Evolutionary conservation across 2,113 vertebrate genomes (phyloP), one percentile per base, ranked within the genome.

Genomic region (Loxodonta africana): DNA sequence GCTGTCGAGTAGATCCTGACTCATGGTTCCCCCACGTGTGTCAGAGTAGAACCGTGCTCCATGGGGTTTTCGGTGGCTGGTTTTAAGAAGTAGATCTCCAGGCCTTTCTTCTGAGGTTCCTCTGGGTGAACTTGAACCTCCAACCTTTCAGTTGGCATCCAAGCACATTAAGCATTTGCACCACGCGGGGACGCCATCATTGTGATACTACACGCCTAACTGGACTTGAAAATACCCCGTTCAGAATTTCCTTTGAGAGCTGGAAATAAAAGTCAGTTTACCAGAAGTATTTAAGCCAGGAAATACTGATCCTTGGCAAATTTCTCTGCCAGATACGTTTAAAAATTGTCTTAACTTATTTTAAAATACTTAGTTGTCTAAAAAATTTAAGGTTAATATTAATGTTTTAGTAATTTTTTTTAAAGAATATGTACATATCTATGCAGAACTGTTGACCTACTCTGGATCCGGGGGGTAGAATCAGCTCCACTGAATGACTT

Each of bases 381-480:
- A 95, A 48, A 84, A 93, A 84, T 93, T 94, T 37, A 84, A 81
- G 6, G 63, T 23, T 65, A 85, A 77, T 94, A 85, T 87, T 94
- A 77, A 69, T 84, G 21, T 88, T 62, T 93, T 84, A 5, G 26
- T 73, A 60, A 73, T 88, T 63, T 46, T 95, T 91, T 48, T 48
- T 48, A 48, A 53, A 53, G 12, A 53, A 57, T 17, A 57, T 57
- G 15, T 90, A 78, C 65, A 2, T 81, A 53, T 67, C 25, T 94
- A 26, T 94, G 23, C n/a, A 95, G 67, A 90, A 95, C 51, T 6
- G 62, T 73, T 41, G 46, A 78, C 11, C 53, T 57, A 57, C 53
- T 15, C 53, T 17, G 53, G 53, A 12, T 57, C 12, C 53, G 4
- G 53, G 53, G 53, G 53, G 53, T 12, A 17, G 15, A 14, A 57